Percentiles rank a stretch among this genome's conserved stretches.
Conservation (phyloP, 1,140 invertebrate genomes). For the Gryllus bimaculatus region DNA sequence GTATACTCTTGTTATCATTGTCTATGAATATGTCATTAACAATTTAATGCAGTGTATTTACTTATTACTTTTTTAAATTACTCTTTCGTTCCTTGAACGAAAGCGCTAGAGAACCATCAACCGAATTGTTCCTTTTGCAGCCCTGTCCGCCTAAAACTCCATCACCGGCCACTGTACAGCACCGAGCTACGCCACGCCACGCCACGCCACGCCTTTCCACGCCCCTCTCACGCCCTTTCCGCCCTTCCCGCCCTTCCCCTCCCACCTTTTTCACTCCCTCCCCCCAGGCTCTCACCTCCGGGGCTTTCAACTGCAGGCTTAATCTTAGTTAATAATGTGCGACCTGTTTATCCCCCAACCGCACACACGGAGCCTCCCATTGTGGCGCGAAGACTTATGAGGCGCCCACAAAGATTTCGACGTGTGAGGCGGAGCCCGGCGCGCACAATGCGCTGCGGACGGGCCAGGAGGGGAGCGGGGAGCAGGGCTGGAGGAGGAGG, state of each 20-base stretch:
- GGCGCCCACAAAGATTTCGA: neutral
- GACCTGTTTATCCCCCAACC: neutral
- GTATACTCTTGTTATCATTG: too few relatives aligned
- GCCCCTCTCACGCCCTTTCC: neutral
- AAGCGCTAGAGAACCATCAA: too few relatives aligned
- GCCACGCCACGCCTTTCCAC: too few relatives aligned
- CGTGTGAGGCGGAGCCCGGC: neutral
- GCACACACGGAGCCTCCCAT: neutral
- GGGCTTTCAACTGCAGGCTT: neutral
- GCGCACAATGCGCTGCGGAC: neutral
- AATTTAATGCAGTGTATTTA: too few relatives aligned
- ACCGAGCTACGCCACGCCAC: too few relatives aligned
- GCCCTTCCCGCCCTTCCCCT: neutral
- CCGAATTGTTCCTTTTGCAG: too few relatives aligned
- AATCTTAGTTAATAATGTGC: constrained; percentile 5
- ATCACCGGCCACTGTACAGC: too few relatives aligned
- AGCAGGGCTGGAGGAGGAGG: neutral
- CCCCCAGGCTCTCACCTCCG: neutral
- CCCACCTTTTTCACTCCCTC: too few relatives aligned
- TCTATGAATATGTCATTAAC: too few relatives aligned
- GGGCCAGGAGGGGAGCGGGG: neutral
- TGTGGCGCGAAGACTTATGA: neutral
- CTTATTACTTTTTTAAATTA: too few relatives aligned
- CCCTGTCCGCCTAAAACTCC: too few relatives aligned
- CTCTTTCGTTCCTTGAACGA: too few relatives aligned